Base-by-base conservation (phyloP, 2,888 invertebrate species). In the Chelonus formosanus region DNA sequence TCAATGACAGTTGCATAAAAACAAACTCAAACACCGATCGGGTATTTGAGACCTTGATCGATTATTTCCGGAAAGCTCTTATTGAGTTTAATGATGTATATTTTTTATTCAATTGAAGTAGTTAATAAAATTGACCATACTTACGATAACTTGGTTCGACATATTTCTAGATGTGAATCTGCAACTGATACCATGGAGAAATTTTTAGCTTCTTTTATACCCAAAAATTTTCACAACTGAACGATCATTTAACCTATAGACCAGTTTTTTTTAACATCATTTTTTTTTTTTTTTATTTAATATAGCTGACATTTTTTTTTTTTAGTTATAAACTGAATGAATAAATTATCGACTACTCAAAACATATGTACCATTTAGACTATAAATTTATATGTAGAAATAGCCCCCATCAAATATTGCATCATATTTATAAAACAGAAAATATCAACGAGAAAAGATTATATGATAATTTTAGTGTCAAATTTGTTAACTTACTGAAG, bases 1-100 rank as follows among this genome's bases (percentile, higher is more conserved):
- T 66, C 61, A 56, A 66, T 66, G 61, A 40, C 65, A 45, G 55
- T 61, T 61, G 56, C 55, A 61, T 66, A 66, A 61, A 66, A 66
- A 66, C 65, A 59, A 45, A 58, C 47, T 40, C 35, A 52, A 54
- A 10, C 47, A 7, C 32, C 20, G 10, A 59, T 53, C 35, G 31
- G 48, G 34, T 45, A 40, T 40, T 6, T 20, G 20, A 20, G 56
- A 40, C 65, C 65, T 56, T 66, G 66, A 66, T 66, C 52, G n/a
- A 45, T 56, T 34, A 45, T 50, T 66, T 66, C 66, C 66, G 66
- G 34, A 34, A 10, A n/a, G 8, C 20, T 50, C 35, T 48, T 52
- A 43, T 52, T 52, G 10, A 52, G 43, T 53, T 36, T 31, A 20
- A 10, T 10, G n/a, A 57, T 10, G n/a, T 7, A 55, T 55, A 36